Evolutionary conservation across 2,797 vertebrate genomes (phyloP).

Genomic region (Melanotaenia nigrans): DNA sequence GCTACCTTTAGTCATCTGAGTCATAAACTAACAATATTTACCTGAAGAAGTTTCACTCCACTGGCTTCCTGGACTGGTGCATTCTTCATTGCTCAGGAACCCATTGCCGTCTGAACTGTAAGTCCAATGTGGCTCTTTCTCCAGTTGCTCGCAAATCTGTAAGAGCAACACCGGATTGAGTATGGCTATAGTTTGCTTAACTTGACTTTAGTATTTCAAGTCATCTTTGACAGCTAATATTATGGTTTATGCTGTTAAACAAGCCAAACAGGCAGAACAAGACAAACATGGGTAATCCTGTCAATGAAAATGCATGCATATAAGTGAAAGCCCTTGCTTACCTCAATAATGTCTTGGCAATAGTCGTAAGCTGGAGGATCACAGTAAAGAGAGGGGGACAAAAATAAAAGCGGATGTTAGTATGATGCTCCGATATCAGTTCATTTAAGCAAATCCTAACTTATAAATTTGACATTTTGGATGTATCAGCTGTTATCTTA

Average conservation of each 20-base stretch:
- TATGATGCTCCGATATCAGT: not conserved
- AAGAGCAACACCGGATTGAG: not conserved
- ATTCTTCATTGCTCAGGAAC: slow-evolving; percentile 87
- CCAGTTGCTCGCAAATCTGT: not conserved
- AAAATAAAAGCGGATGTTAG: slow-evolving; percentile 27
- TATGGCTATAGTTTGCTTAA: not conserved
- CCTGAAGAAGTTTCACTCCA: slow-evolving; percentile 83
- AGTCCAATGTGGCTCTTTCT: not conserved
- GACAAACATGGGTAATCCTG: slow-evolving; percentile 76
- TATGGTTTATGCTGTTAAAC: slow-evolving; percentile 9
- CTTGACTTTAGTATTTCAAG: not conserved
- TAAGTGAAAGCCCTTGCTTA: slow-evolving; percentile 59
- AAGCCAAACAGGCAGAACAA: slow-evolving; percentile 47
- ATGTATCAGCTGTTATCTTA: slow-evolving; percentile 47
- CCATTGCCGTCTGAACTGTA: slow-evolving; percentile 77
- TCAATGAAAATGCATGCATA: slow-evolving; percentile 72
- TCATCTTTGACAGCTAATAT: not conserved
- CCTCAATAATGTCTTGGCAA: slow-evolving; percentile 71
- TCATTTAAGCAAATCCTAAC: not conserved
- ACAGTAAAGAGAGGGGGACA: slow-evolving; percentile 22
- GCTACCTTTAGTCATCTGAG: not conserved
- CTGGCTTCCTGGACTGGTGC: slow-evolving; percentile 77
- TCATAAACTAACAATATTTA: slow-evolving; percentile 64
- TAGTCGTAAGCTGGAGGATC: slow-evolving; percentile 58
- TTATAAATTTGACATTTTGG: not conserved